Base-by-base conservation (phyloP, 1,140 invertebrate genomes). In the Thrips palmi region DNA sequence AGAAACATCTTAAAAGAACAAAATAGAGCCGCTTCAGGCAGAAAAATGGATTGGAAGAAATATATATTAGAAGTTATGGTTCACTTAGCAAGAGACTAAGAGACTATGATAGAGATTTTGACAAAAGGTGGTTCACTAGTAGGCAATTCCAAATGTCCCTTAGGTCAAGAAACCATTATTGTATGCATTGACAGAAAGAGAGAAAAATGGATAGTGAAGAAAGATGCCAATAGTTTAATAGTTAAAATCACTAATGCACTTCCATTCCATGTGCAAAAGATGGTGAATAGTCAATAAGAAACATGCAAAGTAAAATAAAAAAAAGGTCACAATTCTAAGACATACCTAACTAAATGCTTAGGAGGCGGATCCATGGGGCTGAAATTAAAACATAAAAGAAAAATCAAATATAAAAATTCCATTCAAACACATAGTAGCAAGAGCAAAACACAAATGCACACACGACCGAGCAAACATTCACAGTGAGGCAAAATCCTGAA, bases 261-360 rank as follows among this genome's bases (percentile, higher is more conserved):
- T n/a, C 17, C 19, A 20, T 11, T 6, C 7, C 7, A 10, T 7
- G 10, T n/a, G 22, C 33, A 14, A 35, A 21, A 35, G 10, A 35
- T n/a, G 4, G 22, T n/a, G 7, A 14, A 21, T 8, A 19, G n/a
- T 12, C 45, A 45, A 40, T 22, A 39, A 39, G 38, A 48, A 60
- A 64, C 8, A 23, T 24, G 41, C 11, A 43, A 43, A 38, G 30
- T 39, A 27, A 40, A 23, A n/a, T 39, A 42, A 21, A 35, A 25
- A 51, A 12, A 30, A 38, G 17, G 21, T 41, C 14, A 41, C 30
- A n/a, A 40, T 39, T 32, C 34, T 23, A 32, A 37, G 44, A 56
- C 67, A 59, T 69, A 69, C 67, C 66, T 68, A 66, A 68, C 65
- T 63, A 67, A 62, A 52, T 54, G 53, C 54, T 54, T 59, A 49